Evolutionary conservation across 2,113 vertebrate species (phyloP), one percentile per base, ranked within the genome.

Genomic region (Pheucticus melanocephalus): DNA sequence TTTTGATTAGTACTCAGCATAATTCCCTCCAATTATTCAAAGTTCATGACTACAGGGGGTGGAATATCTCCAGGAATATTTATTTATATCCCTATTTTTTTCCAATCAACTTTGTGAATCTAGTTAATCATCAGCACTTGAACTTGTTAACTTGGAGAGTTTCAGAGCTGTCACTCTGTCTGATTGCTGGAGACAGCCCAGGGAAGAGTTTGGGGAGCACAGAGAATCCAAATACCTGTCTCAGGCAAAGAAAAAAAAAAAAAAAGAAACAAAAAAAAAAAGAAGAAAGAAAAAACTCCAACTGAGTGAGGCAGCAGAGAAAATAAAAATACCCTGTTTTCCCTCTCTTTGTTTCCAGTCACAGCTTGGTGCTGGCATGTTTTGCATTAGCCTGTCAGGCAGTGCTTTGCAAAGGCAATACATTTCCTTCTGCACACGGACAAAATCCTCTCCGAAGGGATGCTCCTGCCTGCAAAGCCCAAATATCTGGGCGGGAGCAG

Each of bases 21-120:
- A 98, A 98, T 98, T 98, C 98, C 96, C 96, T 97, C 98, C 98
- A 98, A 98, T 98, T 98, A 98, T 98, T 98, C 98, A 98, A 98
- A 98, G 98, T 98, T 98, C 98, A 98, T 96, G 97, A 98, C 98
- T 97, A 97, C 98, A 95, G 98, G 98, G 98, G 98, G 98, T 98
- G 98, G 97, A 98, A 95, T 94, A 95, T 96, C 98, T 98, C 97
- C 98, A 98, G 98, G 98, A 98, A 98, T 98, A 98, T 97, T 98
- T 98, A 98, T 98, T 98, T 98, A 98, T 98, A 98, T 96, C 97
- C 83, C 78, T 90, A 96, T 98, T 97, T 98, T 97, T 97, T 97
- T 90, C 96, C 97, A 97, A 98, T 98, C 97, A 97, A 96, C 97
- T 97, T 97, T 95, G 96, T 95, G 97, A 98, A 96, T 97, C 96